Evolutionary conservation across 1,140 invertebrate species (phyloP), one percentile per base, ranked within the genome.

Genomic region (Charaxes varanes): DNA sequence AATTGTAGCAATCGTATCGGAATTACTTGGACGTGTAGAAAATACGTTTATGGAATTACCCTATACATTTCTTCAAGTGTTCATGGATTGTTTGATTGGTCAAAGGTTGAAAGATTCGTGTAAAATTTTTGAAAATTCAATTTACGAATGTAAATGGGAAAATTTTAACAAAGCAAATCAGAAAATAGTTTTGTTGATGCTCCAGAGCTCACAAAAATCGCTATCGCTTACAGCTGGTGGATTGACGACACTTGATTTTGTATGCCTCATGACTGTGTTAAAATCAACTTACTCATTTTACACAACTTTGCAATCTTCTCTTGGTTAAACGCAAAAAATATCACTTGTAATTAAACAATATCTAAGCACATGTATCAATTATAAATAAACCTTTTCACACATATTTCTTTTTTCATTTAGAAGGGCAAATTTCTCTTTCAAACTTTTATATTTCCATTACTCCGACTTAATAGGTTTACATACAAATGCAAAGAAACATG

Each of bases 81-180:
- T 37, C 4, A 64, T 71, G 37, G 64, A 71, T 16, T 71, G 64
- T 26, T 41, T 56, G 2, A 36, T 50, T 6, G 70, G 70, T 1
- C 70, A 74, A 24, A 53, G 52, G 7, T 11, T 73, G 0, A 57
- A 62, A 4, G 69, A 73, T 23, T 57, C 69, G 0, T 52, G 52
- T 24, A 7, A 40, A n/a, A 30, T 40, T 2, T 68, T 68, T 24
- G 52, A 59, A 16, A 24, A 28, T 1, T 44, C 69, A 1, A 11
- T 52, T 1, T 70, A 67, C 18, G 28, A 38, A 40, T 68, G 67
- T 27, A 54, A 64, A 21, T 74, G 73, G 73, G 64, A 78, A 31
- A 54, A 62, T 6, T 73, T 74, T 16, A 45, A 69, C n/a, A 24
- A 34, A 4, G 14, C 11, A 0, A 74, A 71, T 34, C 62, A 45